Evolutionary conservation across 1,140 invertebrate genomes (phyloP), one percentile per base, ranked within the genome.

Genomic region (Drosophila varians): DNA sequence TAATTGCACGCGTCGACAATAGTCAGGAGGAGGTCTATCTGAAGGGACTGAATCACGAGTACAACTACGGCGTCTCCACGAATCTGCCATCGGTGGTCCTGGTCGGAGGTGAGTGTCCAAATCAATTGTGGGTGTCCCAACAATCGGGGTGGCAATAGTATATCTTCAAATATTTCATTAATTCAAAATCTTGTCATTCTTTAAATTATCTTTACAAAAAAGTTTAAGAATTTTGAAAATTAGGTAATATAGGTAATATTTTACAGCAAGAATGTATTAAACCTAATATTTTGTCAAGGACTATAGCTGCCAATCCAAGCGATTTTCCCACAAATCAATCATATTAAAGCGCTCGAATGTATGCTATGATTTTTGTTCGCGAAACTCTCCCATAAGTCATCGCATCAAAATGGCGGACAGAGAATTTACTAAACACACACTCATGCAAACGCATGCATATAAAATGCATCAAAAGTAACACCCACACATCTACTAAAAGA

Each of bases 61-160:
- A 94, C 34, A 96, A 96, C 92, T 98, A 97, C 89, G 95, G 96
- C 19, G 95, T 97, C 9, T 94, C 95, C 23, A 94, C 95, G 69
- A 96, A 97, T 90, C 92, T 97, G 28, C 95, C 95, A 28, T 97
- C 96, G 2, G 96, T 97, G 19, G 96, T 98, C 66, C 93, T 97
- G 55, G 96, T 97, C 90, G 97, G 96, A 94, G 96, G 97, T 96
- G 92, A 92, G 88, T 73, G 55, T 61, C 69, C 68, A 76, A 88
- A 83, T 82, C 83, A 75, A 83, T 88, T 89, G 72, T 76, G 36
- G 65, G 25, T 49, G 23, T 48, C 25, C 43, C 18, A 14, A 18
- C 36, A 42, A 42, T 19, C 16, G 16, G 2, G 7, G 5, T 8
- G 1, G 3, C 14, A 16, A 42, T 3, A 42, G 4, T 36, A 12